Base-by-base conservation (phyloP, 2,888 invertebrate genomes). In the Lycia hirtaria region DNA sequence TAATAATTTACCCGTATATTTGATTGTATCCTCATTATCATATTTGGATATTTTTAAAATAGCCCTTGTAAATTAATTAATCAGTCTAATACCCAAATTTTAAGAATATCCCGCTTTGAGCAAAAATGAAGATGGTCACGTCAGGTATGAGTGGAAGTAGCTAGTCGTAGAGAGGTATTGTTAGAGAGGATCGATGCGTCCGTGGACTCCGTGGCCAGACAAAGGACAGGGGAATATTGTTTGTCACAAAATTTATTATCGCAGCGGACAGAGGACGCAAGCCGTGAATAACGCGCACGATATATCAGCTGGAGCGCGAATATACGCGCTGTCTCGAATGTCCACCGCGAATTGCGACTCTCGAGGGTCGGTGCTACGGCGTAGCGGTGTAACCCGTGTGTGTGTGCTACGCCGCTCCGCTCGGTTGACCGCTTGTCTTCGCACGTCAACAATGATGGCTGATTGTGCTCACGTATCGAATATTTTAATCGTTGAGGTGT, bases 201-300 rank as follows among this genome's bases (percentile, higher is more conserved):
- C 75, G 81, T 77, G 77, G 68, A 76, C 85, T 68, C 76, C 75
- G 81, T 77, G 77, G 68, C 77, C 85, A 83, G 83, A 91, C 88
- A 88, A 88, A 86, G 84, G 88, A 80, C 78, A 76, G 65, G 80
- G 82, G 85, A 87, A 89, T 89, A 89, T 88, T 89, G 89, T 90
- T 89, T 88, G 88, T 87, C 84, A 87, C 84, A 82, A 88, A 89
- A 89, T 89, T 89, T 90, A 89, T 89, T 89, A 87, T 79, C 78
- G 83, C 80, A 73, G 74, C 75, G 60, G 60, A 65, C 58, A 62
- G 64, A 57, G 56, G 56, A 47, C 48, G 32, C 48, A 30, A 28
- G 41, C 47, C 49, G 60, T 68, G 66, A 73, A 74, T 73, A 76
- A 83, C 81, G 73, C 66, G 75, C 76, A 72, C 85, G 78, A 86